Evolutionary conservation across 2,888 invertebrate species (phyloP), one percentile per base, ranked within the genome.

Genomic region (Pseudeuparius sepicola): DNA sequence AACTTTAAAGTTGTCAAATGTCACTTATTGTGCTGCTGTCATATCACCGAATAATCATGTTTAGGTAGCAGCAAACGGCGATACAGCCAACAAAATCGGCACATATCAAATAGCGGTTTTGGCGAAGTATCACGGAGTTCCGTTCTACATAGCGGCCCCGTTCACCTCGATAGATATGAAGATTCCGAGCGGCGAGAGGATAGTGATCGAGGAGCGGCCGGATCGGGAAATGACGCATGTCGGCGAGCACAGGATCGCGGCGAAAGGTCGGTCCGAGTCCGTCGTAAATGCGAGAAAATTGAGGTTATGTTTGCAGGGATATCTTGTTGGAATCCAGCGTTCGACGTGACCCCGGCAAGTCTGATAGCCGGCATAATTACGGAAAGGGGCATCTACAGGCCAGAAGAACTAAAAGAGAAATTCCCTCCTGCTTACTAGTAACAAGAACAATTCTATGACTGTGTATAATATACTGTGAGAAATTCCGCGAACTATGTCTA

Each of bases 61-160:
- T n/a, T n/a, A n/a, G 79, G 78, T 93, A 17, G 90, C 88, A 9
- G 78, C 82, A 2, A 98, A 98, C 63, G 98, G 98, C 1, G 97
- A 99, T 60, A 96, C 96, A 0, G 97, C 97, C 1, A 98, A 98
- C 61, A 98, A 98, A 73, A 94, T 97, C 56, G 97, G 94, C 51
- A 92, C 92, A 9, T 92, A 90, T 59, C 90, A 92, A 70, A 82
- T 97, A 55, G 93, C 96, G 0, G 84, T 97, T 30, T 70, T 86
- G 27, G 93, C 96, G 1, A 83, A 86, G 53, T 68, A 89, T 61
- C 94, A 97, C 56, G 72, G 73, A 17, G 83, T 97, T 40, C 92
- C 94, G 34, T 97, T 98, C 62, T 97, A 88, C 61, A 81, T 97
- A 13, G 94, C 93, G 2, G 93, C 94, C 3, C 96, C 97, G 0